Base-by-base conservation (phyloP, 1,140 invertebrate species). In the Diprion similis region DNA sequence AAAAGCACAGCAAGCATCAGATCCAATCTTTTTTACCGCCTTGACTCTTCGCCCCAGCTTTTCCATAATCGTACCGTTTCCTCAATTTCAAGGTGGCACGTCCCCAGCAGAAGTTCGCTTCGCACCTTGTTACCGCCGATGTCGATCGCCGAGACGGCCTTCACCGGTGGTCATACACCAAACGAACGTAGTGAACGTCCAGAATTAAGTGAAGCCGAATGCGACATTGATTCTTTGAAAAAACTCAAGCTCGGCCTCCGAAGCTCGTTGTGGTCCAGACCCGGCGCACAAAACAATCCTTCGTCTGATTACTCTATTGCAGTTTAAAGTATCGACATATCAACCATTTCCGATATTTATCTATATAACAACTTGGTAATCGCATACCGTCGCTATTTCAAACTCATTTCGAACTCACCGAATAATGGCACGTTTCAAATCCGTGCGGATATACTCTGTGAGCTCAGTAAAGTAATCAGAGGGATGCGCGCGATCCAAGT, bases 161-260 rank as follows among this genome's bases (percentile, higher is more conserved):
- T 92, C 75, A 86, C 88, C 37, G 86, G 86, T 75, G 84, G 84
- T 46, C 75, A 82, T 78, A 76, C 79, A 48, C 79, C 77, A 69
- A 78, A 81, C 66, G 85, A 87, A 51, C 82, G 86, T 46, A 81
- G 80, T 68, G 90, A 89, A 78, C 88, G 89, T 77, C 88, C 86
- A 70, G 92, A 93, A 81, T 83, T 92, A 69, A 91, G 91, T 78
- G 92, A 93, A 80, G 91, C 92, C 47, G 92, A 94, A 83, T 93
- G 92, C 86, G 93, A 94, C 86, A 92, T 93, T 82, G 93, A 94
- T 78, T 93, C 92, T n/a, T 82, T 94, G 70, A 94, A 94, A 81
- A 94, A 94, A 83, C 84, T 94, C 51, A 94, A 94, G 85, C 86
- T 94, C 64, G 92, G 92, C 8, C 85, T 93, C 77, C 86, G 92